phyloP scores from a whole-genome alignment of 1,140 invertebrate genomes.

The Tetragonula clypearis region DNA sequence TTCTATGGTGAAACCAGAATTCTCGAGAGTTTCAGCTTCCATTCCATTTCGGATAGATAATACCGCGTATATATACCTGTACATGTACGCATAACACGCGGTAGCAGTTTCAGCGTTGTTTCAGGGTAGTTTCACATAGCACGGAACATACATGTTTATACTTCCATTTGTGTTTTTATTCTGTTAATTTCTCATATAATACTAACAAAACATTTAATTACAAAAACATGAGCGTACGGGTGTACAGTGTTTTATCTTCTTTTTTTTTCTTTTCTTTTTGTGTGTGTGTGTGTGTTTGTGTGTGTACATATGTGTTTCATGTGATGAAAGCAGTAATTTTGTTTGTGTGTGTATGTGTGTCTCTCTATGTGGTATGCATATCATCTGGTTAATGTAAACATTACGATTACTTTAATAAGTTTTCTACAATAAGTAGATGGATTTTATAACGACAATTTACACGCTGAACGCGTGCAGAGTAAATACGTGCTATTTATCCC shows the following conservation, averaged over 20 bases:
- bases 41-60: background rate
- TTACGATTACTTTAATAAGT: slow-evolving; percentile 76
- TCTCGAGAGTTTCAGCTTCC: background rate
- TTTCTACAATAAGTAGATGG: slow-evolving; percentile 75
- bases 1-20: background rate
- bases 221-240: slow-evolving; percentile 71
- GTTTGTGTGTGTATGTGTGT: slow-evolving; percentile 58
- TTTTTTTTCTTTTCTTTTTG: background rate
- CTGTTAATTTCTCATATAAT: slow-evolving; percentile 77
- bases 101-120: too few species aligned
- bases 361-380: slow-evolving; percentile 63
- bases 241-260: slow-evolving; percentile 34
- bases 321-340: slow-evolving; percentile 69
- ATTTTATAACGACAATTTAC: slow-evolving; percentile 74
- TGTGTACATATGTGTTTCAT: slow-evolving; percentile 57
- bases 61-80: too few species aligned
- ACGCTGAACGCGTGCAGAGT: slow-evolving; percentile 65
- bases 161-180: slow-evolving; percentile 75
- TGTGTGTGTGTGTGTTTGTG: slow-evolving; percentile 38
- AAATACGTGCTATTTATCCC: slow-evolving; percentile 57
- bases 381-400: slow-evolving; percentile 69
- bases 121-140: slow-evolving; percentile 14
- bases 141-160: slow-evolving; percentile 36
- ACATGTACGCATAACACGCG: too few species aligned
- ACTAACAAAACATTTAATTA: slow-evolving; percentile 80